Base-by-base conservation (phyloP, 2,888 invertebrate genomes). In the Physocephala rufipes region DNA sequence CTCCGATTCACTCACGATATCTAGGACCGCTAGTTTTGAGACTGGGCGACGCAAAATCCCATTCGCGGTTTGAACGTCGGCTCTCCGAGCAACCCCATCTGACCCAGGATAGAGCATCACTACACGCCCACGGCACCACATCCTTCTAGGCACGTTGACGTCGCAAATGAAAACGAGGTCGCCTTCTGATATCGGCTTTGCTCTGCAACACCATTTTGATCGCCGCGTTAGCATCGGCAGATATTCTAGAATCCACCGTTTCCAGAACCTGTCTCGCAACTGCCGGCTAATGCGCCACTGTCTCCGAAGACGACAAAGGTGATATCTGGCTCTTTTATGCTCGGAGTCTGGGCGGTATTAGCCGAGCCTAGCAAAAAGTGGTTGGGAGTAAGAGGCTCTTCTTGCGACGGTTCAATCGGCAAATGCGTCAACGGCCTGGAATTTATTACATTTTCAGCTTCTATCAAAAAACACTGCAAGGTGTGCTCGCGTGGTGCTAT, bases 221-320 rank as follows among this genome's bases (percentile, higher is more conserved):
- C n/a, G n/a, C n/a, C n/a, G n/a, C n/a, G n/a, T n/a, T n/a, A n/a
- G n/a, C n/a, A n/a, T n/a, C n/a, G n/a, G n/a, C n/a, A n/a, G n/a
- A n/a, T n/a, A n/a, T n/a, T n/a, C n/a, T n/a, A n/a, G n/a, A n/a
- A n/a, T n/a, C n/a, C n/a, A n/a, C n/a, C n/a, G 64, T n/a, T 74
- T 74, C 74, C 72, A 74, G 62, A 75, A 73, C 1, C 28, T 47
- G 26, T 76, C 68, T 43, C 70, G 58, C n/a, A 73, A 43, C 63
- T 70, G 68, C n/a, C 72, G 72, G 12, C 67, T 72, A 13, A 74
- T 67, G 15, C 74, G 55, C 74, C 74, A 76, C 58, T 75, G 76
- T 59, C 74, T 74, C 9, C 66, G 65, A n/a, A 72, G 28, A 13
- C 36, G 12, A 28, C 64, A 66, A 45, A 63, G 19, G 30, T 67